phyloP scores from a whole-genome alignment of 2,888 invertebrate genomes.

The Thymelicus lineola region DNA sequence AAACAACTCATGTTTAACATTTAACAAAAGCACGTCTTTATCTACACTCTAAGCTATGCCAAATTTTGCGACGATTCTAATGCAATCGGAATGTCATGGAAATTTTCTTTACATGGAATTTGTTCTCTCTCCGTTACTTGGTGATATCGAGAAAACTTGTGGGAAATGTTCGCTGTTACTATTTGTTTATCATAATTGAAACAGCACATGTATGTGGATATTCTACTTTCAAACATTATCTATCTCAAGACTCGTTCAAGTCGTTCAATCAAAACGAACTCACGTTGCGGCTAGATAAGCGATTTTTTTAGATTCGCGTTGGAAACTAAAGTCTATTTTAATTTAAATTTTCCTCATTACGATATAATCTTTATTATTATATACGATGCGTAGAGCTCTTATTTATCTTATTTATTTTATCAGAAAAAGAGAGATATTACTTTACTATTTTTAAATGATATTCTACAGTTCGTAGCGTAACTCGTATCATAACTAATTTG shows the following conservation, averaged over 20 bases:
- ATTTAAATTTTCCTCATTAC: too few relatives aligned
- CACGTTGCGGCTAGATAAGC: not conserved
- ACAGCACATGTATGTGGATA: conserved; percentile 36
- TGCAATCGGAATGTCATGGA: conserved; percentile 1
- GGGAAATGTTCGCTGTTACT: conserved; percentile 35
- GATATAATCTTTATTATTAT: too few relatives aligned
- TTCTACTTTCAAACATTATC: conserved; percentile 37
- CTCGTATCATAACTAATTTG: too few relatives aligned
- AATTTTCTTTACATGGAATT: conserved; percentile 33
- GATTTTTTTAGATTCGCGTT: not conserved
- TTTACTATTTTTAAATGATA: too few relatives aligned
- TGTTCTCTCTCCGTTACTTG: conserved; percentile 27
- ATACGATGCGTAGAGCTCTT: too few relatives aligned
- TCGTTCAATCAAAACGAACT: conserved; percentile 25
- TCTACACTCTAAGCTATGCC: not conserved
- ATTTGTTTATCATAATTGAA: conserved; percentile 39
- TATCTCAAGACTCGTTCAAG: conserved; percentile 20
- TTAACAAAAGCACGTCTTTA: conserved; percentile 5
- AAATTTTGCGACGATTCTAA: not conserved
- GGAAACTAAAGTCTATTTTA: too few relatives aligned
- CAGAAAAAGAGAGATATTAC: too few relatives aligned
- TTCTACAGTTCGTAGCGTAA: too few relatives aligned
- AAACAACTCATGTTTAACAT: conserved; percentile 22
- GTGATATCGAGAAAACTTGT: conserved; percentile 37
- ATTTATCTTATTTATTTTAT: too few relatives aligned